Evolutionary conservation across 2,113 vertebrate genomes (phyloP).

Genomic region (Callocephalon fimbriatum): DNA sequence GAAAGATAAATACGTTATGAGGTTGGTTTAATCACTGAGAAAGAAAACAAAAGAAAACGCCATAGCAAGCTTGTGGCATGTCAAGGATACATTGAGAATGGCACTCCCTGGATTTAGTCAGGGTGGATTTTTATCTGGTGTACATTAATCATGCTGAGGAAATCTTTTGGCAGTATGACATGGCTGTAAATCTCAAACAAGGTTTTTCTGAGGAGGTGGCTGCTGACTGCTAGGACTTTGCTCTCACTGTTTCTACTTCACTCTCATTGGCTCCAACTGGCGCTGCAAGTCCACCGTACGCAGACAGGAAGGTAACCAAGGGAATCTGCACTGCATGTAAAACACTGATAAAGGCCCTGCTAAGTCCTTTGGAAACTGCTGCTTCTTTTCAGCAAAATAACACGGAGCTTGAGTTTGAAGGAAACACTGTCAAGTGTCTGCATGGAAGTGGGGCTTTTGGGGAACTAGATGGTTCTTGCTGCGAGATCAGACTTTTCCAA

Average conservation of each 20-base stretch:
- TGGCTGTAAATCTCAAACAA: not conserved
- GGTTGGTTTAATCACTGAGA: not conserved
- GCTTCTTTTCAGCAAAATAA: not conserved
- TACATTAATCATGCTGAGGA: not conserved
- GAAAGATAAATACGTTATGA: not conserved
- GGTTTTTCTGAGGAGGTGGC: not conserved
- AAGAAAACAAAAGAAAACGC: not conserved
- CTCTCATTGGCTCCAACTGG: accelerated
- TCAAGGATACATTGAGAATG: not conserved
- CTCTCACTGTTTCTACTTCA: not conserved
- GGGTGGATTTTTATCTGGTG: not conserved
- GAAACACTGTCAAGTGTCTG: not conserved
- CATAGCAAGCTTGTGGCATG: not conserved
- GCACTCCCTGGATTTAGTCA: not conserved
- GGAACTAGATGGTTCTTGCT: not conserved
- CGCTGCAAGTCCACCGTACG: not conserved
- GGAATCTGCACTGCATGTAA: not conserved
- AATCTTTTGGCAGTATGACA: not conserved
- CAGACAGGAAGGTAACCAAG: not conserved
- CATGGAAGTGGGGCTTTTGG: not conserved
- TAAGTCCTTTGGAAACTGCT: not conserved
- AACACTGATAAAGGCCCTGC: not conserved
- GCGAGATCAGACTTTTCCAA: not conserved
- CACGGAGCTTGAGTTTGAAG: not conserved
- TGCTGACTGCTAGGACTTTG: accelerated